Evolutionary conservation across 2,888 invertebrate species (phyloP), one percentile per base, ranked within the genome.

Genomic region (Eristalinus aeneus): DNA sequence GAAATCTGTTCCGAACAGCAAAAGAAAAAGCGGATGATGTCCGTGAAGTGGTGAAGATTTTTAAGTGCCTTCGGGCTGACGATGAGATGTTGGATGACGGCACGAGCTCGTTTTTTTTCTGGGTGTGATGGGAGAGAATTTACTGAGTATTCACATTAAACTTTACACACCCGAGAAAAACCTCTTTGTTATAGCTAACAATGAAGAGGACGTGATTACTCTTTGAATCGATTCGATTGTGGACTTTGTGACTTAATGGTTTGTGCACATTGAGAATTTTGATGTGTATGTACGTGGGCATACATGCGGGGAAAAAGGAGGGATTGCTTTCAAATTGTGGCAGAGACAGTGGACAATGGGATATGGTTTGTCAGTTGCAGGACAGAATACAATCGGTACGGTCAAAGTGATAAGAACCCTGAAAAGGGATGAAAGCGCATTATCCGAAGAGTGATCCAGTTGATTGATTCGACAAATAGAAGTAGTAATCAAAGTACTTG

Each of bases 1-100:
- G 53, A 53, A 63, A 68, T 80, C 56, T 63, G 53, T 64, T 68
- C 39, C 9, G 61, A 54, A 61, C 39, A 36, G 39, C 23, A 56
- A 67, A 34, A 34, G 36, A 20, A 73, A 54, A 54, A 27, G 12
- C 22, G 60, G 67, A 36, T 46, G 36, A 73, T 61, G 46, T 27
- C 56, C 34, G 39, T 32, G 27, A 39, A 53, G 61, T 46, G 72
- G 53, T 32, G 23, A 12, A 22, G 11, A 53, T 53, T 72, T 72
- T 72, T 16, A 32, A 68, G 60, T 79, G 61, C 34, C 46, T 16
- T 16, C 16, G 46, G 16, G 46, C 8, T 8, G 46, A 2, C 46
- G 16, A 46, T 8, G 46, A 16, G 46, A 46, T 46, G 46, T 46
- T 16, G 56, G 56, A 22, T 16, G 46, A 46, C 46, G 39, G 56